Conservation (phyloP, 2,888 invertebrate species). For the Lamellibrachia satsuma region DNA sequence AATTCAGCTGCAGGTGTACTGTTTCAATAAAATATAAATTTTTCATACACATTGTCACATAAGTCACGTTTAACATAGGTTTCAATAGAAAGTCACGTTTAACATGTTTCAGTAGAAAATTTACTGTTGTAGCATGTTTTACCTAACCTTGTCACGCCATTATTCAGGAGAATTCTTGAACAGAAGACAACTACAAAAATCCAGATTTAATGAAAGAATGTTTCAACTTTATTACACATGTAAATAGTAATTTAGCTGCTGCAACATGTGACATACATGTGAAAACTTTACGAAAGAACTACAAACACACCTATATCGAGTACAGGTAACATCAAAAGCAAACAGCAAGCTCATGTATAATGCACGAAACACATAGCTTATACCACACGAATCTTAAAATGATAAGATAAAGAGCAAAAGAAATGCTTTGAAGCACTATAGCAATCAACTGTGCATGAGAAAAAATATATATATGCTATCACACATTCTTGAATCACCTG, state of each 20-base stretch:
- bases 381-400: background rate
- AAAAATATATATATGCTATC: background rate
- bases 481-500: background rate
- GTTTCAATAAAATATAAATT: too few relatives aligned
- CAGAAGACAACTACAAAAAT: background rate
- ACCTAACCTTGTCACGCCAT: too few relatives aligned
- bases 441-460: background rate
- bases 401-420: background rate
- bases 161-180: too few relatives aligned
- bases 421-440: background rate
- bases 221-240: background rate
- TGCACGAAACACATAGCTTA: background rate
- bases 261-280: background rate
- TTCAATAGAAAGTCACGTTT: too few relatives aligned
- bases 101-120: too few relatives aligned
- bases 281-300: background rate
- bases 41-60: too few relatives aligned
- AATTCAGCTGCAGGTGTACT: too few relatives aligned
- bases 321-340: background rate
- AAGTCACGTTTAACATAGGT: too few relatives aligned
- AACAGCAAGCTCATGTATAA: background rate
- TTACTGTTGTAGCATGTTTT: too few relatives aligned
- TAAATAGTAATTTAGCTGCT: conserved; percentile 6
- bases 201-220: background rate
- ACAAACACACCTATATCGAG: background rate